Evolutionary conservation across 2,113 vertebrate species (phyloP).

Genomic region (Oryzias javanicus): DNA sequence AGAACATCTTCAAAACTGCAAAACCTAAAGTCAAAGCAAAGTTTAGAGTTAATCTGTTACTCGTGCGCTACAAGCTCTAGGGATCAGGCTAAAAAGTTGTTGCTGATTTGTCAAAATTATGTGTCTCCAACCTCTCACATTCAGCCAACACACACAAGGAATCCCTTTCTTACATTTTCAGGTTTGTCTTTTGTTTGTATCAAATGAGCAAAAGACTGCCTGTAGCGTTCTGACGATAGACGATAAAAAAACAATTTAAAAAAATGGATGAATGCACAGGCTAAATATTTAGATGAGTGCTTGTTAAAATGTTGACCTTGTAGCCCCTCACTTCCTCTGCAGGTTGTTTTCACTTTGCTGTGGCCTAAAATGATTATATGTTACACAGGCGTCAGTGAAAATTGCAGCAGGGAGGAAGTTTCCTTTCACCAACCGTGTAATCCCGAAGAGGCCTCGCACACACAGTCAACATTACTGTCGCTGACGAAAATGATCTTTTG

Average conservation of each 20-base stretch:
- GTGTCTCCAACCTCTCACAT: no score
- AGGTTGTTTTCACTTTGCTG: constrained; percentile 4
- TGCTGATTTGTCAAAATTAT: no score
- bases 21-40: no score
- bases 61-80: no score
- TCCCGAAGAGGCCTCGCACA: constrained; percentile 7
- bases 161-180: no score
- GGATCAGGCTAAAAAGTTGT: no score
- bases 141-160: no score
- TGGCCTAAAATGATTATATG: background rate
- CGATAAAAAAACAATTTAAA: background rate
- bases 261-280: background rate
- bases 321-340: background rate
- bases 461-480: constrained; percentile 8
- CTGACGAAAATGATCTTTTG: background rate
- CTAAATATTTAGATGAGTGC: background rate
- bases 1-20: no score
- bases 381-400: constrained; percentile 1
- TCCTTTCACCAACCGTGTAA: constrained; percentile 17
- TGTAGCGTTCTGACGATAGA: no score
- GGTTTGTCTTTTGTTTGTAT: no score
- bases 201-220: no score
- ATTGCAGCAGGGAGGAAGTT: constrained; percentile 8
- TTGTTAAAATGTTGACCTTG: constrained; percentile 15
- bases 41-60: no score